A percentile compares a stretch with the other conserved stretches of the same genome.
Conservation (phyloP, 2,797 vertebrate species). For the Chloroceryle inda region DNA sequence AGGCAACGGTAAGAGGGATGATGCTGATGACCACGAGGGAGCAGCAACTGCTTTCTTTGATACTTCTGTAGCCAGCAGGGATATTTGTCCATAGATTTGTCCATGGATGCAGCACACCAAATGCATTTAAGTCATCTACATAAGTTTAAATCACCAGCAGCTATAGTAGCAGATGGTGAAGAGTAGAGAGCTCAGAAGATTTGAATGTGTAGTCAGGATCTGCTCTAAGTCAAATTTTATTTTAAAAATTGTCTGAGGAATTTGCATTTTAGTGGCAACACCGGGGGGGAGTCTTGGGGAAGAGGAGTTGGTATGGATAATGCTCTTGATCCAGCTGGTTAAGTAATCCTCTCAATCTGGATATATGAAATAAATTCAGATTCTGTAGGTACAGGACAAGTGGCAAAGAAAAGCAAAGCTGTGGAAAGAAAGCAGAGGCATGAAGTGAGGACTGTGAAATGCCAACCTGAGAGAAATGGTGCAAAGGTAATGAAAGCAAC, state of each 20-base stretch:
- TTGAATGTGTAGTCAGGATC: background rate
- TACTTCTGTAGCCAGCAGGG: background rate
- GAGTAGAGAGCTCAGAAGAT: background rate
- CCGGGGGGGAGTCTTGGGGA: background rate
- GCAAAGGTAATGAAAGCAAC: background rate
- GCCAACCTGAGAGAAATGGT: background rate
- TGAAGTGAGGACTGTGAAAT: background rate
- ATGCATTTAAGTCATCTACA: background rate
- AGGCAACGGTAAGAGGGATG: background rate
- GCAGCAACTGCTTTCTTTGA: constrained; percentile 41
- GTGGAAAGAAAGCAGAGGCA: background rate
- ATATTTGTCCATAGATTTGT: background rate
- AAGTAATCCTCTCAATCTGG: background rate
- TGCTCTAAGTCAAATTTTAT: background rate
- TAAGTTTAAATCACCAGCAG: background rate
- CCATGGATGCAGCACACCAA: background rate
- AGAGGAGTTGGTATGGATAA: background rate
- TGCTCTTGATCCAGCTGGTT: background rate
- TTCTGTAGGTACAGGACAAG: background rate
- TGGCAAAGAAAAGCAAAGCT: background rate
- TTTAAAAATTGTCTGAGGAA: background rate
- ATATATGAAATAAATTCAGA: background rate
- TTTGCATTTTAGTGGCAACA: background rate
- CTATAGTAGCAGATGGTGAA: background rate
- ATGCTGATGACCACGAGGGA: constrained; percentile 30